Evolutionary conservation across 2,113 vertebrate genomes (phyloP).

Genomic region (Sterna hirundo): DNA sequence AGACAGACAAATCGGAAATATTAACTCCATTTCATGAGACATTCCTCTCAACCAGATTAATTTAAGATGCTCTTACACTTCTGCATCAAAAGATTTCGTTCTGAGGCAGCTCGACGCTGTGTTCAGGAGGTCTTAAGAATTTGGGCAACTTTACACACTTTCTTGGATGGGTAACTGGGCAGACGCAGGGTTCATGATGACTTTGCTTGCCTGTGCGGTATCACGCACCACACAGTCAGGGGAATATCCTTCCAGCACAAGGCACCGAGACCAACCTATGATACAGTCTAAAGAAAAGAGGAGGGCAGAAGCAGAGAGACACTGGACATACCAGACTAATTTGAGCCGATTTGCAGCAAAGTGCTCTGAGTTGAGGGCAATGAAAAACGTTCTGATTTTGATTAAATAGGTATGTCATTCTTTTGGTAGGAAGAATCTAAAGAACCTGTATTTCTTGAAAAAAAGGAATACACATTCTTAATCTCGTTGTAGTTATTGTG

Average conservation of each 20-base stretch:
- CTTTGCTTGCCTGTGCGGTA: neutral
- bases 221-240: neutral
- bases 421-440: neutral
- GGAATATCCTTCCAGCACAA: neutral
- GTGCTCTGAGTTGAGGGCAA: neutral
- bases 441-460: neutral
- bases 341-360: neutral
- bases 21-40: neutral
- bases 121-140: neutral
- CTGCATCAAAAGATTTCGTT: neutral
- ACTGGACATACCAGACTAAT: neutral
- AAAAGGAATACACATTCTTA: neutral
- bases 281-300: neutral
- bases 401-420: neutral
- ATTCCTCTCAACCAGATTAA: neutral
- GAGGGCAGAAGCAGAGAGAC: neutral
- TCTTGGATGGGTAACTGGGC: neutral
- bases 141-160: fast-evolving
- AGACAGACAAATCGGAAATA: neutral
- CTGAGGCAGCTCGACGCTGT: neutral
- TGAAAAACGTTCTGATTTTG: neutral
- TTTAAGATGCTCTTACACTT: neutral
- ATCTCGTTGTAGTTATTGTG: neutral
- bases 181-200: neutral
- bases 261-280: neutral